Conservation (phyloP, 2,113 vertebrate genomes). For the Podarcis raffonei region DNA sequence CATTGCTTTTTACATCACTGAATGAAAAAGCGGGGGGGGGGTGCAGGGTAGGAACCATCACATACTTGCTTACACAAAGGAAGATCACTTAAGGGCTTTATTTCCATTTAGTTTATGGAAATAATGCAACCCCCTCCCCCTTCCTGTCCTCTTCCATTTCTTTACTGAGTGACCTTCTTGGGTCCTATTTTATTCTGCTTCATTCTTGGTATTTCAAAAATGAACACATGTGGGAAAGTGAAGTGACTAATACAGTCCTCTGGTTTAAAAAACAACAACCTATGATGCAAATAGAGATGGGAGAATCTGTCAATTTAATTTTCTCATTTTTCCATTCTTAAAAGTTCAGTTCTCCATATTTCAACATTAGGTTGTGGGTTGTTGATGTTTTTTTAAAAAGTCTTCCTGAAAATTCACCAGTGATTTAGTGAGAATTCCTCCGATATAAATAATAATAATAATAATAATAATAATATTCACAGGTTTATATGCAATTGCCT, state of each 20-base stretch:
- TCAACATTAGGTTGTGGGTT: too few relatives aligned
- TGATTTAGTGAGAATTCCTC: too few relatives aligned
- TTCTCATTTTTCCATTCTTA: too few relatives aligned
- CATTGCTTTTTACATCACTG: constrained; percentile 17
- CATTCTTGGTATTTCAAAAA: constrained; percentile 10
- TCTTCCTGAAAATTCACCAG: too few relatives aligned
- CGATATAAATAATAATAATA: too few relatives aligned
- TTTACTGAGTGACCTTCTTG: not conserved
- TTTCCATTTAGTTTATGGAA: not conserved
- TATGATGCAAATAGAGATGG: too few relatives aligned
- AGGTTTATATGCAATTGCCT: too few relatives aligned
- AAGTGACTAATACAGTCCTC: not conserved
- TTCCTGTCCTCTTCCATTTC: not conserved
- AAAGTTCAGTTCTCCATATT: too few relatives aligned
- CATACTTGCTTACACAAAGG: not conserved
- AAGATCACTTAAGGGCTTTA: constrained; percentile 2
- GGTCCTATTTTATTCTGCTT: not conserved
- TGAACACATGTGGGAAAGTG: not conserved
- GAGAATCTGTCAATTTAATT: too few relatives aligned
- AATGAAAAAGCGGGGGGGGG: not conserved
- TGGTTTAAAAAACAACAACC: not conserved
- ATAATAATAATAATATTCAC: too few relatives aligned
- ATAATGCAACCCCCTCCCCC: fast-evolving
- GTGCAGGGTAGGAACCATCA: not conserved
- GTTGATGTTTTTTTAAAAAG: too few relatives aligned